Base-by-base conservation (phyloP, 2,113 vertebrate genomes). In the Motacilla tschutschensis region DNA sequence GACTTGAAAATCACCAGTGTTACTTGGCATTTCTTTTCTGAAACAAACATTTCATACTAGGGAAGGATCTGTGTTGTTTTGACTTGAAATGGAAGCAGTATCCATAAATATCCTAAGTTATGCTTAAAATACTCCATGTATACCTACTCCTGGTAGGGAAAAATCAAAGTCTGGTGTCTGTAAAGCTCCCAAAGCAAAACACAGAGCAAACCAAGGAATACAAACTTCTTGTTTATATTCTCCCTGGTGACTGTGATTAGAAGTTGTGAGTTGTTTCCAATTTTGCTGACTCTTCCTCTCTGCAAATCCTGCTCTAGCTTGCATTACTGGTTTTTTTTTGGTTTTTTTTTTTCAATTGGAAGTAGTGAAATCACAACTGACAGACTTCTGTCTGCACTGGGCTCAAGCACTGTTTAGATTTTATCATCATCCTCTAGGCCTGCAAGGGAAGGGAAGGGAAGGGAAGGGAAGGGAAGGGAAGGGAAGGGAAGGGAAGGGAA, bases 281-380 rank as follows among this genome's bases (percentile, higher is more conserved):
- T 95, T 83, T 83, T 89, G 48, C 62, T 85, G 85, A 78, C 54
- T 77, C 41, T 76, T 90, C 35, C 31, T 69, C 44, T 64, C 12
- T 71, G 85, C 25, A 78, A 64, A 72, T 83, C 53, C 73, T 57
- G 10, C 64, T 67, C 10, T 67, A 55, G 8, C 40, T 79, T 59
- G 35, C 12, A 2, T 69, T 62, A 29, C 33, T 33, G 33, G 38
- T 40, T 38, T 38, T 40, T 40, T 40, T 40, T 41, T 40, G 15
- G 15, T 40, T 70, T 22, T 40, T 80, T 26, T 47, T 87, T 83
- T 84, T 41, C 28, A 70, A 19, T 40, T 57, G 20, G 13, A 62
- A 8, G 4, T 22, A 43, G 28, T 54, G 41, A 72, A 80, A 83
- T 53, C 50, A 12, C 13, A 79, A 43, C 12, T 44, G 47, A 36